phyloP scores from a whole-genome alignment of 1,140 invertebrate genomes.

The Papilio helenus region DNA sequence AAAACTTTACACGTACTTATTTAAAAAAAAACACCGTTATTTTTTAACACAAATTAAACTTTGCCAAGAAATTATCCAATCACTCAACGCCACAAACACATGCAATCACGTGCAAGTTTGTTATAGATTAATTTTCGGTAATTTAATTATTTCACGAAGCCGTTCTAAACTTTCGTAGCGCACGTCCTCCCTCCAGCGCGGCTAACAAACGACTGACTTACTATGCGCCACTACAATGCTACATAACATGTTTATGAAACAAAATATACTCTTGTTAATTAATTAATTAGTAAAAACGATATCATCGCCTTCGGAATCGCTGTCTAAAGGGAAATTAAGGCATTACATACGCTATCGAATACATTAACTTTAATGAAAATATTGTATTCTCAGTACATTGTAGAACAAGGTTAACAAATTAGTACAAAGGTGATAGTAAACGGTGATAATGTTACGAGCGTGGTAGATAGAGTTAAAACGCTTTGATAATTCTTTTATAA shows the following conservation, averaged over 20 bases:
- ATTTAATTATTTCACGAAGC: constrained; percentile 36
- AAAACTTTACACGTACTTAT: not conserved
- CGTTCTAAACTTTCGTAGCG: not conserved
- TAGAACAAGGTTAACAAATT: not conserved
- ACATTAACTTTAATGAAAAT: constrained; percentile 16
- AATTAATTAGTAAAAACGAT: constrained; percentile 34
- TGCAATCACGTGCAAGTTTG: constrained; percentile 15
- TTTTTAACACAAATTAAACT: constrained; percentile 1
- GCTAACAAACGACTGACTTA: constrained; percentile 19
- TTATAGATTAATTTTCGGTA: constrained; percentile 23
- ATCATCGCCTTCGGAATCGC: constrained; percentile 16
- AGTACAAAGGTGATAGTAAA: not conserved
- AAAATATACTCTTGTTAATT: constrained; percentile 21
- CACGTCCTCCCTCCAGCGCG: not conserved
- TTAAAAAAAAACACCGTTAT: not conserved
- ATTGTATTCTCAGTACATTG: not conserved
- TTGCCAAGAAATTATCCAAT: not conserved
- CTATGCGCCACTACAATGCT: constrained; percentile 23
- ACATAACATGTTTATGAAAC: constrained; percentile 33
- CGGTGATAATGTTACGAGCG: too few species aligned
- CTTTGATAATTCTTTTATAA: too few species aligned
- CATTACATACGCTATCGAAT: not conserved
- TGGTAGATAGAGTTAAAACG: too few species aligned
- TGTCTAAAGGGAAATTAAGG: constrained; percentile 33
- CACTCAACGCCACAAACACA: constrained; percentile 22